Evolutionary conservation across 2,888 invertebrate genomes (phyloP).

Genomic region (Eledona agricola): DNA sequence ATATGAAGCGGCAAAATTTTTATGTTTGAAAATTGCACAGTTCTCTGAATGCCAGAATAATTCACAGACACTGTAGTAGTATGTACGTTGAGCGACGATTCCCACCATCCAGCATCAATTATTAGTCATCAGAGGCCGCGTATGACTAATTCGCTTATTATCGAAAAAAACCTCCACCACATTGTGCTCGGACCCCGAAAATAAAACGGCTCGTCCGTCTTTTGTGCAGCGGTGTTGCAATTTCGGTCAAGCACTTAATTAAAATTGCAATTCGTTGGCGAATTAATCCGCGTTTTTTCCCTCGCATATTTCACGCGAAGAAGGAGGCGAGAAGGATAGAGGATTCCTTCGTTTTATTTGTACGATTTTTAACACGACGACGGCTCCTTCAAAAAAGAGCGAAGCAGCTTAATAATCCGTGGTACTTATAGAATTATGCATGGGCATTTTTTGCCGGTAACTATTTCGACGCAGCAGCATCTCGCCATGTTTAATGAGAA

Average conservation of each 20-base stretch:
- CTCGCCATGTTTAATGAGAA: slow-evolving; percentile 39
- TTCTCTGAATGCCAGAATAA: too few relatives aligned
- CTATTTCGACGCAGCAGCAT: slow-evolving; percentile 37
- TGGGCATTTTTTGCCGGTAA: slow-evolving; percentile 34
- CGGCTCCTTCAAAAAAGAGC: slow-evolving; percentile 27
- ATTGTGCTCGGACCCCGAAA: slow-evolving; percentile 8
- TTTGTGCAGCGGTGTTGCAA: slow-evolving; percentile 13
- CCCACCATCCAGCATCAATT: slow-evolving; percentile 1
- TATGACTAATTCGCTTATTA: slow-evolving; percentile 12
- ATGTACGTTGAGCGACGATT: slow-evolving; percentile 4
- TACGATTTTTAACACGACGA: slow-evolving; percentile 29
- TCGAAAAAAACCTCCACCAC: slow-evolving; percentile 1
- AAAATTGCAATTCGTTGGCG: too few relatives aligned
- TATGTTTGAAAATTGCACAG: too few relatives aligned
- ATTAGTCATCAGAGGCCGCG: slow-evolving; percentile 3
- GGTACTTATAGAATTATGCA: slow-evolving; percentile 37
- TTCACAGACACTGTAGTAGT: too few relatives aligned
- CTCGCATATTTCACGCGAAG: not conserved
- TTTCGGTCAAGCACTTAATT: not conserved
- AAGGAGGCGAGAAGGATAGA: not conserved
- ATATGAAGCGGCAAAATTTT: too few relatives aligned
- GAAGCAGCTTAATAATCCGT: slow-evolving; percentile 33
- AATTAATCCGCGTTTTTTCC: slow-evolving; percentile 24
- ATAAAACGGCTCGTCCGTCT: not conserved
- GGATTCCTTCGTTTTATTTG: slow-evolving; percentile 26